A percentile compares a stretch with the other conserved stretches of the same genome.
Evolutionary conservation across 2,888 invertebrate genomes (phyloP).

Genomic region (Microctonus hyperodae): DNA sequence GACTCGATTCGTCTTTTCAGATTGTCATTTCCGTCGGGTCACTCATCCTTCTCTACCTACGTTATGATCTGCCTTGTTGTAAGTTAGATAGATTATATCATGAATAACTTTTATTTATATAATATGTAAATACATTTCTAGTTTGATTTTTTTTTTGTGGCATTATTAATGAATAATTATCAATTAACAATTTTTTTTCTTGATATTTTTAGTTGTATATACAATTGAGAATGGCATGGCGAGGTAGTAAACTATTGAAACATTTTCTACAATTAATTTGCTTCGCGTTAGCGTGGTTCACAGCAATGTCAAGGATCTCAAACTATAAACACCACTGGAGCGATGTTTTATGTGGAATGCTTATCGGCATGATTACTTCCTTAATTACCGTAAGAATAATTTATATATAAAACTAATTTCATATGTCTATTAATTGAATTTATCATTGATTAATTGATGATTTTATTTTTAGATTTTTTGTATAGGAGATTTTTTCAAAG

Average conservation of each 20-base stretch:
- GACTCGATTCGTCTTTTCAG: constrained; percentile 60
- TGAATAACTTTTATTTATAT: constrained; percentile 3
- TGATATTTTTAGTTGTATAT: constrained; percentile 81
- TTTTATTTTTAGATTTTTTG: constrained; percentile 47
- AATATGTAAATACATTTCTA: not conserved
- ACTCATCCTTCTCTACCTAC: constrained; percentile 88
- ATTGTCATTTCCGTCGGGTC: constrained; percentile 91
- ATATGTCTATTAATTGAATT: constrained; percentile 6
- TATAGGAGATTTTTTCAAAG: constrained; percentile 54
- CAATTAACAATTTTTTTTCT: not conserved
- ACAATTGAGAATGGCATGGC: constrained; percentile 84
- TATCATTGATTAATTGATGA: not conserved
- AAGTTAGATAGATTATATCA: constrained; percentile 54
- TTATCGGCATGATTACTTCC: constrained; percentile 74
- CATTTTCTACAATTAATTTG: constrained; percentile 86
- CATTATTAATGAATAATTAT: not conserved
- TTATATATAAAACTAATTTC: constrained; percentile 1
- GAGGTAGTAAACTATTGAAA: constrained; percentile 79
- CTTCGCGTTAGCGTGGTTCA: constrained; percentile 83
- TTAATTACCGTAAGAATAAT: constrained; percentile 72
- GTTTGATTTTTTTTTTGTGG: not conserved
- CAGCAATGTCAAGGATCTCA: constrained; percentile 88
- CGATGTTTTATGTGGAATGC: constrained; percentile 87
- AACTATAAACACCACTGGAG: constrained; percentile 99
- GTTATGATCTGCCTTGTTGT: constrained; percentile 86